A percentile compares a stretch with the other conserved stretches of the same genome.
These are phyloP conservation scores for Drosophila neonasuta DNA, from an alignment of 2,888 invertebrate species.

Conservation along the genomic window DNA sequence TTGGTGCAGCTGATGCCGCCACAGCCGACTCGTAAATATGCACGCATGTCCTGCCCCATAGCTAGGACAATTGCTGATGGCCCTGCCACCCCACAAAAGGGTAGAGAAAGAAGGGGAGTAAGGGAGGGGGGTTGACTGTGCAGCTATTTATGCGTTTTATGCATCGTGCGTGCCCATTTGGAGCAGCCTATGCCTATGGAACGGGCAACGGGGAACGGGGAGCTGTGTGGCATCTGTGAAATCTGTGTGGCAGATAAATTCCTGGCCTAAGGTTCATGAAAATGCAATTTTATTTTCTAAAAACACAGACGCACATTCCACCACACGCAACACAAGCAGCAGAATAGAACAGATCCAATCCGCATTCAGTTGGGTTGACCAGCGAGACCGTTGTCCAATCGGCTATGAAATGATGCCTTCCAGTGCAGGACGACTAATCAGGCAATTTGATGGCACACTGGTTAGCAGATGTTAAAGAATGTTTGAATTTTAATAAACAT, in stretches of 20 bases:
- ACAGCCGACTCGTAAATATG: conserved; percentile 77
- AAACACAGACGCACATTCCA: conserved; percentile 66
- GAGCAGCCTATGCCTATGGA: conserved; percentile 4
- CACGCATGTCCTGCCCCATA: conserved; percentile 73
- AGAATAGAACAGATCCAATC: conserved; percentile 48
- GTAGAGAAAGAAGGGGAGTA: not conserved
- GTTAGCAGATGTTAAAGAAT: conserved; percentile 3
- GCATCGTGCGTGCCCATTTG: conserved; percentile 71
- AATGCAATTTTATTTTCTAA: conserved; percentile 81
- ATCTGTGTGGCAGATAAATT: conserved; percentile 78
- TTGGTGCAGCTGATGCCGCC: conserved; percentile 77
- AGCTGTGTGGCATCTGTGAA: conserved; percentile 43
- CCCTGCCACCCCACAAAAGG: conserved; percentile 1
- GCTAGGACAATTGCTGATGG: conserved; percentile 55
- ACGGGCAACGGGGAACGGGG: not conserved
- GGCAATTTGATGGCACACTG: conserved; percentile 54
- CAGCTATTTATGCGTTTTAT: conserved; percentile 78
- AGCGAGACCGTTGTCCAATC: conserved; percentile 68
- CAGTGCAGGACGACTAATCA: conserved; percentile 70
- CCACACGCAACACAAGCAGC: conserved; percentile 21
- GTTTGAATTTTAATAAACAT: no score
- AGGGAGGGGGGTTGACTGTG: conserved; percentile 38
- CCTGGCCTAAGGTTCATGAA: conserved; percentile 79
- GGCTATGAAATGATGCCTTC: conserved; percentile 73
- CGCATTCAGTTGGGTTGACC: conserved; percentile 49